Evolutionary conservation across 1,140 invertebrate genomes (phyloP), one percentile per base, ranked within the genome.

Genomic region (Hylyphantes graminicola): DNA sequence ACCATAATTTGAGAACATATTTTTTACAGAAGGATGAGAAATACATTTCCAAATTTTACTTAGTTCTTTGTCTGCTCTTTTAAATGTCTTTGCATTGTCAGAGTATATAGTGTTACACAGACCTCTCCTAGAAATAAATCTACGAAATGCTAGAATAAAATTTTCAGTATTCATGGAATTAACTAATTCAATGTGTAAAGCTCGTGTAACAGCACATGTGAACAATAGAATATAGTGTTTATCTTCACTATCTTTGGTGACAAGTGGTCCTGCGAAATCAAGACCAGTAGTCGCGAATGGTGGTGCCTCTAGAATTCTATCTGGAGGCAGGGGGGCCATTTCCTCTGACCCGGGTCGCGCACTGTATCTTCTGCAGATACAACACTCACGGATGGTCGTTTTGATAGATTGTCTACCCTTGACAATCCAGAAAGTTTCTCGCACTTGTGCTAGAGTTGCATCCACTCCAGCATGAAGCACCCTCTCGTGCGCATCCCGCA

Each of bases 51-150:
- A 50, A 48, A 54, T n/a, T 53, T 53, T 64, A 51, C 15, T 64
- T 13, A 75, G 21, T 50, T 87, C 85, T 17, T 86, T 79, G 17
- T 87, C 86, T 6, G 89, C 88, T 15, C 87, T 88, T 51, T 88
- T 85, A 68, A 90, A 90, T 89, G 35, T 35, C n/a, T 88, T 89
- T 0, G 88, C 89, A 74, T 89, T 88, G 68, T 91, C 90, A 12
- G 87, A 89, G 64, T 85, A 88, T 53, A 72, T 53, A 8, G 50
- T n/a, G 15, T 72, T n/a, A 12, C 72, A 59, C 4, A 61, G 19
- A 59, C 54, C 72, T 53, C 19, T 3, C 11, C 17, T 9, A 59
- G 19, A 48, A n/a, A n/a, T 12, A 48, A 35, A 74, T 74, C 54
- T 48, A 4, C 17, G 53, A 15, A 74, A 75, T 7, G 55, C 73